Evolutionary conservation across 2,888 invertebrate genomes (phyloP), one percentile per base, ranked within the genome.

Genomic region (Heliconius ethilla): DNA sequence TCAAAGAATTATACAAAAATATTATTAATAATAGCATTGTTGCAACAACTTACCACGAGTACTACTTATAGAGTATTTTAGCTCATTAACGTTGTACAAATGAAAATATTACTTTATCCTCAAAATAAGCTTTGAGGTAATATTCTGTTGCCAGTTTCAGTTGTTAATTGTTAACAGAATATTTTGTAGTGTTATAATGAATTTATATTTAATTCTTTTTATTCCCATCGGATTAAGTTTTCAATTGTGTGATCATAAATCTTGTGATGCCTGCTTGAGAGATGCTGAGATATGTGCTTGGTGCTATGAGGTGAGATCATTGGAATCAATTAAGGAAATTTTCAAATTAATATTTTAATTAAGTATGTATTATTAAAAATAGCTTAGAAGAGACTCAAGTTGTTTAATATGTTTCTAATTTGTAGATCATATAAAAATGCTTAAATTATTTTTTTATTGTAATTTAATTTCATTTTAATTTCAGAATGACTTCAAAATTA

Each of bases 221-320:
- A 81, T 84, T 81, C 59, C 27, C 70, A 63, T 81, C 22, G 45
- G 65, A 67, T 67, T 76, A 69, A 69, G 69, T 33, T 76, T 80
- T 25, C 83, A 83, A 72, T 55, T 78, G 9, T 92, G 92, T 83
- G 84, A 85, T 40, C 86, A 85, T 51, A 82, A 75, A 9, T 88
- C 84, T 2, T 93, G 93, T 80, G 80, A 84, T n/a, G 86, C 87
- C 15, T 93, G 93, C 78, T 89, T 93, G 40, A 85, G 78, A 45
- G 87, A 90, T 79, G 59, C 86, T 0, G 84, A 81, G 59, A 74
- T 85, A 7, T 93, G 93, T 77, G 87, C 86, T 11, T 93, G 92
- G 92, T 93, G 93, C 82, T 83, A 89, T 45, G 79, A 79, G 83
- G 93, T 91, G 85, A 87, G 82, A 0, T 22, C 29, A 59, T 55